Conservation (phyloP, 37 sponge, comb jelly and placozoan genomes). For the Trichoplax adhaerens region DNA sequence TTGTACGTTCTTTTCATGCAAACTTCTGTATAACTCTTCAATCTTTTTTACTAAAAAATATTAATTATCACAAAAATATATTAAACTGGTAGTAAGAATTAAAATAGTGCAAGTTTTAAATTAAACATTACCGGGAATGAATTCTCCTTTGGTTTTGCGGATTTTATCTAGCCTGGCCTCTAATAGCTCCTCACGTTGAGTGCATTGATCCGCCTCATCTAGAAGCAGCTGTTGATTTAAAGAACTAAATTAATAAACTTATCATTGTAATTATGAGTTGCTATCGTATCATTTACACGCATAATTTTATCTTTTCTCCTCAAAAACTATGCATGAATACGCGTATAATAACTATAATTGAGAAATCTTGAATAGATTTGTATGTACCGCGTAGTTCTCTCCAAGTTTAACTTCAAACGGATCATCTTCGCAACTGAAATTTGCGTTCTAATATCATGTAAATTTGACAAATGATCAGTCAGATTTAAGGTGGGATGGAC, state of each 20-base stretch:
- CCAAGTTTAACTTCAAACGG: conserved; percentile 73
- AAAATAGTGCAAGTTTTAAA: too few species aligned
- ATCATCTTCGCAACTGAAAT: conserved; percentile 24
- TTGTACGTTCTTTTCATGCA: conserved; percentile 37
- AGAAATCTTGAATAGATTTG: background rate
- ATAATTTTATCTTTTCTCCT: too few species aligned
- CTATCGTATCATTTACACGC: too few species aligned
- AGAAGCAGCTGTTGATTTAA: conserved; percentile 10
- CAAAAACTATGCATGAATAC: too few species aligned
- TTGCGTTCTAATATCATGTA: too few species aligned
- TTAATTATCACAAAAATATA: too few species aligned
- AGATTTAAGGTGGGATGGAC: too few species aligned
- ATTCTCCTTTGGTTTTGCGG: conserved; percentile 3
- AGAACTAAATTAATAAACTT: too few species aligned
- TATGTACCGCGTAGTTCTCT: conserved; percentile 56
- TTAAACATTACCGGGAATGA: conserved; percentile 18
- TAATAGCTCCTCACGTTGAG: conserved; percentile 17
- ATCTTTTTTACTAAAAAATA: conserved; percentile 26
- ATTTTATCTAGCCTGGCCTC: conserved; percentile 25
- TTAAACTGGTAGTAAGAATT: too few species aligned
- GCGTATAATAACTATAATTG: too few species aligned
- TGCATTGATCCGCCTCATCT: conserved; percentile 44
- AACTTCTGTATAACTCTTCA: conserved; percentile 32
- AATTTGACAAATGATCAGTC: too few species aligned
- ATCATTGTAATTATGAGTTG: too few species aligned